phyloP scores from a whole-genome alignment of 2,113 vertebrate species.

The Macquaria ambigua region DNA sequence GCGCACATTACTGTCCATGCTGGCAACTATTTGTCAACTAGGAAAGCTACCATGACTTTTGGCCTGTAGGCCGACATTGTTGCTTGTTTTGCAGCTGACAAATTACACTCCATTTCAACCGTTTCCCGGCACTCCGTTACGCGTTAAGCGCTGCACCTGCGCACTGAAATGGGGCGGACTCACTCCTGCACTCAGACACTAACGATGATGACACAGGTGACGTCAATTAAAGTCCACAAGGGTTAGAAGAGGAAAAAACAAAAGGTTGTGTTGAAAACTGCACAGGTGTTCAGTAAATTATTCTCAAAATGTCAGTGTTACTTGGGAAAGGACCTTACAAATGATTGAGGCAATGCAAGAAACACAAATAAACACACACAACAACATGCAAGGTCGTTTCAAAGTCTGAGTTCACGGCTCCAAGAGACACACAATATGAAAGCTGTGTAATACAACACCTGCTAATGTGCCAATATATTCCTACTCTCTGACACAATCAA shows the following conservation, averaged over 20 bases:
- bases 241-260: too few relatives aligned
- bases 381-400: neutral
- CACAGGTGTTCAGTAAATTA: neutral
- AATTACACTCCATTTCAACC: too few relatives aligned
- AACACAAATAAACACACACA: neutral
- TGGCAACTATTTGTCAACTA: too few relatives aligned
- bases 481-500: slow-evolving; percentile 37
- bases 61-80: too few relatives aligned
- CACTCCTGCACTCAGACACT: neutral
- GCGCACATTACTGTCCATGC: too few relatives aligned
- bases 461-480: slow-evolving; percentile 37
- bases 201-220: neutral
- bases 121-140: too few relatives aligned
- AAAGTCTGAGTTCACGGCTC: slow-evolving; percentile 9
- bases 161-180: too few relatives aligned
- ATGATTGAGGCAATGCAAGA: neutral
- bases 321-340: neutral
- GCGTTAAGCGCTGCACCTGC: too few relatives aligned
- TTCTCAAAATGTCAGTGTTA: neutral
- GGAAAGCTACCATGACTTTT: too few relatives aligned
- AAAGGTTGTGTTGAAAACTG: neutral
- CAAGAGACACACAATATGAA: neutral
- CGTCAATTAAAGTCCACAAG: neutral
- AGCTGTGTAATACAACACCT: slow-evolving; percentile 41
- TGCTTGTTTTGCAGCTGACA: too few relatives aligned